phyloP scores from a whole-genome alignment of 2,113 vertebrate species.

The Spea bombifrons region DNA sequence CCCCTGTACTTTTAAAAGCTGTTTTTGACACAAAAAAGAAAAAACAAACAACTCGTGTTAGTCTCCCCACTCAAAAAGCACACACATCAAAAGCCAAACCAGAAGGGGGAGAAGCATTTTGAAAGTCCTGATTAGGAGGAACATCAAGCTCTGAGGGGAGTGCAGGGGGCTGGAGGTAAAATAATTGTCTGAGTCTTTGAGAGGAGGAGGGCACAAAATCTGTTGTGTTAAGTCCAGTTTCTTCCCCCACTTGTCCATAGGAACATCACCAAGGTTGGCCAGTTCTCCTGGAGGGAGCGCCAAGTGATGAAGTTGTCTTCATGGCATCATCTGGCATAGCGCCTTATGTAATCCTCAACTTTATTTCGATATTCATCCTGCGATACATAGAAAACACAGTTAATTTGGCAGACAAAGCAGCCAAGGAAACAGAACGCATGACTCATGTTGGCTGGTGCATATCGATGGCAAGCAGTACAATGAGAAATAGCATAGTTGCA shows the following conservation, averaged over 20 bases:
- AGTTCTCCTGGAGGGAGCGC: conserved; percentile 24
- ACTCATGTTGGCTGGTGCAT: background rate
- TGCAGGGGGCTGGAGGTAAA: conserved; percentile 43
- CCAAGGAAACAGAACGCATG: background rate
- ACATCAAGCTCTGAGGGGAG: background rate
- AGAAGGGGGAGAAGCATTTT: conserved; percentile 8
- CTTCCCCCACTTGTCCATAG: conserved; percentile 32
- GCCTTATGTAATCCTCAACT: conserved; percentile 93
- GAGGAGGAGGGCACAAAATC: conserved; percentile 27
- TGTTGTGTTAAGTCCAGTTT: conserved; percentile 27
- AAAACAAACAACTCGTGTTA: conserved; percentile 4
- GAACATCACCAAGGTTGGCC: conserved; percentile 28
- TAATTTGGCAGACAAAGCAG: background rate
- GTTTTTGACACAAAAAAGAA: background rate
- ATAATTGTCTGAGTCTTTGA: conserved; percentile 40
- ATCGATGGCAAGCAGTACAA: background rate
- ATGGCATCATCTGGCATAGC: conserved; percentile 88
- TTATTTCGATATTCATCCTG: conserved; percentile 91
- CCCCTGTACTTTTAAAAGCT: conserved; percentile 12
- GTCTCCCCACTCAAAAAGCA: conserved; percentile 10
- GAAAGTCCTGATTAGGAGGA: conserved; percentile 15
- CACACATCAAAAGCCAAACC: conserved; percentile 39
- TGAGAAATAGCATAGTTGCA: background rate
- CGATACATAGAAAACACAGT: conserved; percentile 1
- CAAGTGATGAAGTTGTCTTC: background rate